Conservation (phyloP, 2,888 invertebrate genomes). For the Diarsia dahlii region DNA sequence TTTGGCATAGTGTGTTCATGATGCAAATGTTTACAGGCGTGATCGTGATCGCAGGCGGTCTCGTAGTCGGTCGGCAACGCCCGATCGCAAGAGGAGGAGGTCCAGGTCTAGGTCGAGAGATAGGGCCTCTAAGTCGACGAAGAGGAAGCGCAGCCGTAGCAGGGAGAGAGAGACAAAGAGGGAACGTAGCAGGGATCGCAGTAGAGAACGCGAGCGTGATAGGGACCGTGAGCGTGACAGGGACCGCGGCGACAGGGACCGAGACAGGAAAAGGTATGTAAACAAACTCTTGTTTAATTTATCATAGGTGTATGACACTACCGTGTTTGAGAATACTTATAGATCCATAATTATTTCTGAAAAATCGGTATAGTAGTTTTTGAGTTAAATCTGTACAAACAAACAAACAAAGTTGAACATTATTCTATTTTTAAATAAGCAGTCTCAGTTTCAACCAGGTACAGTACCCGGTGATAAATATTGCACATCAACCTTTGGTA, state of each 20-base stretch:
- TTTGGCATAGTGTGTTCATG: conserved; percentile 6
- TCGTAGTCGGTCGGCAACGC: conserved; percentile 90
- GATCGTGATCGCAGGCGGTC: conserved; percentile 90
- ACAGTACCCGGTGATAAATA: too few relatives aligned
- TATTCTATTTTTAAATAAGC: not conserved
- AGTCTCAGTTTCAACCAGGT: not conserved
- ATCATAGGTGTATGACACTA: not conserved
- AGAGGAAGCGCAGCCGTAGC: conserved; percentile 92
- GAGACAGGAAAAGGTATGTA: conserved; percentile 62
- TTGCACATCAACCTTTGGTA: too few relatives aligned
- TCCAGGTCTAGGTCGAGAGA: conserved; percentile 91
- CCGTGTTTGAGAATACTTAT: not conserved
- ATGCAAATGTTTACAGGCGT: conserved; percentile 75
- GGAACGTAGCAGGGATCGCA: conserved; percentile 72
- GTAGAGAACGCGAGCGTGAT: conserved; percentile 88
- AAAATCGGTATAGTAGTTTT: too few relatives aligned
- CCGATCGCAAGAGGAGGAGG: conserved; percentile 90
- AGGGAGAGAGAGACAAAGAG: conserved; percentile 92
- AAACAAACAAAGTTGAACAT: not conserved
- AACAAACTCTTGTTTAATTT: not conserved
- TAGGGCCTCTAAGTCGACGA: conserved; percentile 90
- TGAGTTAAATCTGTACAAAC: too few relatives aligned
- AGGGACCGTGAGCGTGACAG: conserved; percentile 86
- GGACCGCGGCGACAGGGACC: conserved; percentile 64
- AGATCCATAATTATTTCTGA: too few relatives aligned